Conservation (phyloP, 2,888 invertebrate genomes). For the Morpho deidamia region DNA sequence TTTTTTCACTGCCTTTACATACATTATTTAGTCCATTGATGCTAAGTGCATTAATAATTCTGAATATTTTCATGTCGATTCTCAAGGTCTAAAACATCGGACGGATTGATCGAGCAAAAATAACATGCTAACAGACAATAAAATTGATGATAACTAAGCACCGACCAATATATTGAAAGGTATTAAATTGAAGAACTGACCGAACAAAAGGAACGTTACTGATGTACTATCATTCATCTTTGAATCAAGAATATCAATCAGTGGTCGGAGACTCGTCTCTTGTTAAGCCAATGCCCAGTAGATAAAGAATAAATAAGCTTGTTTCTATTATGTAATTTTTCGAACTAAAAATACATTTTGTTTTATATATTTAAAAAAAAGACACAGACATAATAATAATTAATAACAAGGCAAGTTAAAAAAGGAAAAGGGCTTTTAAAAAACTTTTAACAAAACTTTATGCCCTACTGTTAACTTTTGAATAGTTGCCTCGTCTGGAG, state of each 20-base stretch:
- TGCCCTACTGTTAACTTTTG: too few relatives aligned
- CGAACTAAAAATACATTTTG: too few relatives aligned
- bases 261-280: conserved; percentile 48
- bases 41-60: neutral
- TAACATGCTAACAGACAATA: conserved; percentile 12
- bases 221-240: conserved; percentile 16
- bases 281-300: conserved; percentile 52
- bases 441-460: too few relatives aligned
- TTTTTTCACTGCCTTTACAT: too few relatives aligned
- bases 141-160: conserved; percentile 17
- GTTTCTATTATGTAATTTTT: conserved; percentile 2
- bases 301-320: conserved; percentile 20
- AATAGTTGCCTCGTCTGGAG: too few relatives aligned
- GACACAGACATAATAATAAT: too few relatives aligned
- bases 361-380: too few relatives aligned
- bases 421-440: too few relatives aligned
- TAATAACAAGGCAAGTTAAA: too few relatives aligned
- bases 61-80: neutral
- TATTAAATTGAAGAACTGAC: conserved; percentile 23
- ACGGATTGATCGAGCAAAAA: conserved; percentile 9
- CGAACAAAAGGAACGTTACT: conserved; percentile 20
- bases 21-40: too few relatives aligned
- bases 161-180: conserved; percentile 21
- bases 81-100: conserved; percentile 1
- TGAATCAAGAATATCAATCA: conserved; percentile 56